Conservation (phyloP, 2,113 vertebrate species). For the Silurus meridionalis region DNA sequence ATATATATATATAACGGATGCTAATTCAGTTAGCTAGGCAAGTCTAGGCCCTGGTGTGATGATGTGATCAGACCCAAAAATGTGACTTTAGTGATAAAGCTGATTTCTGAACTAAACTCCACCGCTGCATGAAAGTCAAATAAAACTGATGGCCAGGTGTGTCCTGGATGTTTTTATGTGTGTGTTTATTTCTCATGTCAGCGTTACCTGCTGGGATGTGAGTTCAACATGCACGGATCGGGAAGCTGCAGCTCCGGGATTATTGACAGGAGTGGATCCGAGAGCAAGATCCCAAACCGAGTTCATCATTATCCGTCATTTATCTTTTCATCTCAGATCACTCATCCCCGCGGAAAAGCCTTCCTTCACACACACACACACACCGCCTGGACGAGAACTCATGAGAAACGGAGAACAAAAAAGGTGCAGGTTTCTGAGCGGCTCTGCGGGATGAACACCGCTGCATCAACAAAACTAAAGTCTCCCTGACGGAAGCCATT, state of each 20-base stretch:
- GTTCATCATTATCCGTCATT: conserved; percentile 79
- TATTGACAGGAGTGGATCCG: conserved; percentile 74
- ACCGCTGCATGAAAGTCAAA: not conserved
- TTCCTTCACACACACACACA: not conserved
- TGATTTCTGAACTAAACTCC: not conserved
- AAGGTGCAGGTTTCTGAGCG: not conserved
- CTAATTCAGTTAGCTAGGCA: not conserved
- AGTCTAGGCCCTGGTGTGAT: not conserved
- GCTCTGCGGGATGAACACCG: conserved; percentile 55
- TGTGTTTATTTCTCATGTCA: not conserved
- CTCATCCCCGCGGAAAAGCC: conserved; percentile 45
- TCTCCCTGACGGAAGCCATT: conserved; percentile 66
- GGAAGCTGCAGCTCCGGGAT: conserved; percentile 75
- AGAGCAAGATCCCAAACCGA: conserved; percentile 75
- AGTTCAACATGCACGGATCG: conserved; percentile 90
- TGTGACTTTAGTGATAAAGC: not conserved
- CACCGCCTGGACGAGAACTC: not conserved
- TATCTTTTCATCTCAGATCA: conserved; percentile 62
- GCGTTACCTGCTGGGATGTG: conserved; percentile 88
- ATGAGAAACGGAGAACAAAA: too few species aligned
- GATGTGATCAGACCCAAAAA: not conserved
- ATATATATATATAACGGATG: not conserved
- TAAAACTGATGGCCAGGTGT: not conserved
- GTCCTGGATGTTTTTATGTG: not conserved
- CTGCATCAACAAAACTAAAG: conserved; percentile 74